phyloP scores from a whole-genome alignment of 2,888 invertebrate genomes.

The Erebia ligea region DNA sequence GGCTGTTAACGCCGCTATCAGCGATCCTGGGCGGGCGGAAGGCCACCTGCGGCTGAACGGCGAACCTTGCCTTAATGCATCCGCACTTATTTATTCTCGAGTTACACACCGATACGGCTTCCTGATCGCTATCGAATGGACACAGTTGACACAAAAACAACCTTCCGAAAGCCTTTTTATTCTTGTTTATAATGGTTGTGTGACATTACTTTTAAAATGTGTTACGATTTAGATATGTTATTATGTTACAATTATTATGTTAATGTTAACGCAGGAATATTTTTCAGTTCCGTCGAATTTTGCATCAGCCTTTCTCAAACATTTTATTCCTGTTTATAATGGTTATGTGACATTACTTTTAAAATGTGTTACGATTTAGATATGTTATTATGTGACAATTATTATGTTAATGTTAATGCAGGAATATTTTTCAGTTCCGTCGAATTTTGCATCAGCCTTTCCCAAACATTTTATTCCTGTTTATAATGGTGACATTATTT shows the following conservation, averaged over 20 bases:
- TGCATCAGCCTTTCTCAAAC: neutral
- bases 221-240: neutral
- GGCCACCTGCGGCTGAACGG: conserved; percentile 73
- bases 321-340: conserved; percentile 10
- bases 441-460: neutral
- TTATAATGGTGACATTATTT: conserved; percentile 13
- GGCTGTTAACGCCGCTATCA: conserved; percentile 72
- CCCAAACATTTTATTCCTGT: conserved; percentile 7
- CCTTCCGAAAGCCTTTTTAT: conserved; percentile 10
- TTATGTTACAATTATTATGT: no score
- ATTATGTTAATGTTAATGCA: neutral
- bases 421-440: neutral
- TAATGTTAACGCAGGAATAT: neutral
- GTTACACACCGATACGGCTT: conserved; percentile 67
- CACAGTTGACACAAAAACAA: conserved; percentile 14
- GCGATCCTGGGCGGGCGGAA: conserved; percentile 71
- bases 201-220: conserved; percentile 7
- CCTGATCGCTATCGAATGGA: conserved; percentile 46
- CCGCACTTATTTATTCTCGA: conserved; percentile 78
- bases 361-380: neutral
- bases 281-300: neutral
- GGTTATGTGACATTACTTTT: conserved; percentile 12
- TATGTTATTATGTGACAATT: neutral
- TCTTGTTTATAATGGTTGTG: conserved; percentile 12
- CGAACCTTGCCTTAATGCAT: conserved; percentile 77